Evolutionary conservation across 2,797 vertebrate genomes (phyloP), one percentile per base, ranked within the genome.

Genomic region (Sphenodon punctatus): DNA sequence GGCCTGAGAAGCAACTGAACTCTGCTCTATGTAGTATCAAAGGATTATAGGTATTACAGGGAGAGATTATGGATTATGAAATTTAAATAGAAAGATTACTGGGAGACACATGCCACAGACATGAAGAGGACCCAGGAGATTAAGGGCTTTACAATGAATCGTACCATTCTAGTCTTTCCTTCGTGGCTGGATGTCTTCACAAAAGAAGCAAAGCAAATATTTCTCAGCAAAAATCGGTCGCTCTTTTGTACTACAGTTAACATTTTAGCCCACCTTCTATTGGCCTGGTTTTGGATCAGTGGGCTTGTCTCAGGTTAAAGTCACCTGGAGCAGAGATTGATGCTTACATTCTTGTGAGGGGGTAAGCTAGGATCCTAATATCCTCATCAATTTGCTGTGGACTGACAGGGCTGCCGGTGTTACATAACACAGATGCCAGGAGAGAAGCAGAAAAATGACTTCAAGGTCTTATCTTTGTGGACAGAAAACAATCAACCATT

Each of bases 71-170:
- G 67, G 77, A 84, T 87, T 76, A 51, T 36, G 32, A n/a, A 14
- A 38, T 68, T 75, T 89, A 87, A 87, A 77, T 67, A 56, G 68
- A 73, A 84, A 82, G 59, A 64, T 85, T 90, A 78, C 25, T 38
- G 61, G 59, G 64, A 78, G 46, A 56, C 20, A 51, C 17, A 25
- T n/a, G 65, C 43, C 42, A 69, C 4, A 49, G 58, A 66, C 17
- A 68, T 10, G n/a, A 92, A 84, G 84, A 89, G 38, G 51, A 86
- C 42, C 58, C 61, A 60, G 27, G 55, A 34, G 53, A 90, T 78
- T 86, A 91, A 88, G 48, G 43, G 39, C 79, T 80, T 85, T 78
- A 84, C 12, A 67, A 16, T 39, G 64, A 82, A 20, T 45, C 42
- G 58, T 82, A 60, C 41, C 45, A 53, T 78, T 84, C 87, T 82